Conservation (phyloP, 2,113 vertebrate species). For the Siphamia tubifer region DNA sequence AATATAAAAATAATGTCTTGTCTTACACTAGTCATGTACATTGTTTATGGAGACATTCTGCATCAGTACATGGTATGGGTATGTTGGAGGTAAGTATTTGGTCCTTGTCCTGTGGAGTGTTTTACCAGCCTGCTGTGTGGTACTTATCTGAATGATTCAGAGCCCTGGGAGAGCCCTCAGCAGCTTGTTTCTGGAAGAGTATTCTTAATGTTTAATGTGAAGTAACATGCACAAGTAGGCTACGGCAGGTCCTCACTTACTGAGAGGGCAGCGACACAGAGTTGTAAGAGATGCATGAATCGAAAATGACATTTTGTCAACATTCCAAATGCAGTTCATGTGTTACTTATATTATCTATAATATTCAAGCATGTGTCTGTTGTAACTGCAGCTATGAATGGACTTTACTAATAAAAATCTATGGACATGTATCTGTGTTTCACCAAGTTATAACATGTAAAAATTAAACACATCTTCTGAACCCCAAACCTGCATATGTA, state of each 20-base stretch:
- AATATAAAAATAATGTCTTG: too few relatives aligned
- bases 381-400: too few relatives aligned
- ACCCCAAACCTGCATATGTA: too few relatives aligned
- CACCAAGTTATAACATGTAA: too few relatives aligned
- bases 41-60: neutral
- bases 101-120: constrained; percentile 10
- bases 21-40: neutral
- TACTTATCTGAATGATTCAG: constrained; percentile 67
- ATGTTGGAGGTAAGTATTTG: neutral
- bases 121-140: constrained; percentile 33
- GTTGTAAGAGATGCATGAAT: neutral
- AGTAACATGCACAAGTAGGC: constrained; percentile 44
- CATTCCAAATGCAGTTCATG: neutral
- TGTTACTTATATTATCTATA: neutral
- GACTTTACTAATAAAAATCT: too few relatives aligned
- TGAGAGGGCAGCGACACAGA: neutral
- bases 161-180: constrained; percentile 17
- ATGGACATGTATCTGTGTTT: too few relatives aligned
- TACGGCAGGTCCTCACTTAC: constrained; percentile 7
- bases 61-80: neutral
- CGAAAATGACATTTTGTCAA: neutral
- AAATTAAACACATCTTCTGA: too few relatives aligned
- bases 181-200: constrained; percentile 19
- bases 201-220: constrained; percentile 65
- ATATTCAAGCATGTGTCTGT: too few relatives aligned